These are phyloP conservation scores for Ormyrus nitidulus DNA, from an alignment of 2,888 invertebrate genomes.

Conservation along the genomic window DNA sequence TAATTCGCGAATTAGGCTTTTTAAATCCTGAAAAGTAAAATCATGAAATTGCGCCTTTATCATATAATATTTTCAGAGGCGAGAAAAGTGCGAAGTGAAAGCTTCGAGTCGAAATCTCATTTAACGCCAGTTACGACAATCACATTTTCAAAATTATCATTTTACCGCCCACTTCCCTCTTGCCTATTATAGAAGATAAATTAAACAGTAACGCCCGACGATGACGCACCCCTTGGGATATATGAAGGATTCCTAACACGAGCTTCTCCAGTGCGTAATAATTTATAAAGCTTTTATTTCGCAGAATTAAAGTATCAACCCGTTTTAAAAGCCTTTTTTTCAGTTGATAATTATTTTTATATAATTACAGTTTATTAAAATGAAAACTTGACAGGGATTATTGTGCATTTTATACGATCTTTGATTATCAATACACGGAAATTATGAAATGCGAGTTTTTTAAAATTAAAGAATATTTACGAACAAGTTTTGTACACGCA, in stretches of 20 bases:
- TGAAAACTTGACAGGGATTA: no score
- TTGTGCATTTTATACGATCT: no score
- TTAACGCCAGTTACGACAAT: slow-evolving; percentile 12
- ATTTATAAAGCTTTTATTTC: not conserved
- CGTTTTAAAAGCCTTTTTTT: no score
- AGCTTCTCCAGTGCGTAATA: not conserved
- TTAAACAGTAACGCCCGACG: not conserved
- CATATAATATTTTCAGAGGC: no score
- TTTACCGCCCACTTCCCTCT: slow-evolving; percentile 16
- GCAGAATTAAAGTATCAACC: not conserved
- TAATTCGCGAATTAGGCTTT: slow-evolving; percentile 55
- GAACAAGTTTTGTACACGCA: no score
- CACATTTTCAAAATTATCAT: slow-evolving; percentile 17
- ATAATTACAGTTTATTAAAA: no score
- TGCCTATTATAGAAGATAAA: slow-evolving; percentile 7
- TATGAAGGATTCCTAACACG: not conserved
- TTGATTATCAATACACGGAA: no score
- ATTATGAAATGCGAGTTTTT: no score
- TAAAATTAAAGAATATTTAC: no score
- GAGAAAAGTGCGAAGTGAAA: not conserved
- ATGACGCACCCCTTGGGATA: slow-evolving; percentile 14
- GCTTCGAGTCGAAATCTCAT: not conserved
- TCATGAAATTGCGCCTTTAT: not conserved
- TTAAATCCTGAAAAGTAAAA: slow-evolving; percentile 51
- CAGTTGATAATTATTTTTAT: no score